Evolutionary conservation across 2,888 invertebrate species (phyloP).

Genomic region (Morinoia aosen): DNA sequence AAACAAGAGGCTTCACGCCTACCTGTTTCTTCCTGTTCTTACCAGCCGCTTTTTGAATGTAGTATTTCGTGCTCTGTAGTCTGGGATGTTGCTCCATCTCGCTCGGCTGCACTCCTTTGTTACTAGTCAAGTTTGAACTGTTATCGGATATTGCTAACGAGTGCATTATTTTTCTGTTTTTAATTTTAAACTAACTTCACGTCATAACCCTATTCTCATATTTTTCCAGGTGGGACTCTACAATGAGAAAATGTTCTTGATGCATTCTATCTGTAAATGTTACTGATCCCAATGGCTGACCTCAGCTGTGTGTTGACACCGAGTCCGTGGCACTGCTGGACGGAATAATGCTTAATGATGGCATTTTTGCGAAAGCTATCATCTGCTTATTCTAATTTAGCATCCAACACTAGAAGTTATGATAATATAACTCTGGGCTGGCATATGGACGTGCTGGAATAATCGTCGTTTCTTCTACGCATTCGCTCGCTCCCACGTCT

Average conservation of each 20-base stretch:
- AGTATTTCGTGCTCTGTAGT: background rate
- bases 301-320: no score
- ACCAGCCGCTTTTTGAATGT: background rate
- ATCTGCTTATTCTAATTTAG: background rate
- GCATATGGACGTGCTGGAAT: no score
- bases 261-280: no score
- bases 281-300: no score
- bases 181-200: background rate
- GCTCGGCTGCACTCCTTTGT: no score
- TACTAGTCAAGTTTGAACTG: no score
- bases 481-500: background rate
- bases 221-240: no score
- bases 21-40: constrained; percentile 2
- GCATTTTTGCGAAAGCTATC: background rate
- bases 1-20: constrained; percentile 17
- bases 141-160: background rate
- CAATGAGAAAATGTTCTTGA: no score
- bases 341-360: background rate
- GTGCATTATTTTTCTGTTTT: background rate
- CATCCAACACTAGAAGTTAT: background rate
- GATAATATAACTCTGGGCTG: background rate
- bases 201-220: no score
- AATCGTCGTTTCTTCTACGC: background rate
- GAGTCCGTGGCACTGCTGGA: no score
- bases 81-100: background rate